These are phyloP conservation scores for Eupithecia abbreviata DNA, from an alignment of 2,888 invertebrate genomes.

Conservation along the genomic window DNA sequence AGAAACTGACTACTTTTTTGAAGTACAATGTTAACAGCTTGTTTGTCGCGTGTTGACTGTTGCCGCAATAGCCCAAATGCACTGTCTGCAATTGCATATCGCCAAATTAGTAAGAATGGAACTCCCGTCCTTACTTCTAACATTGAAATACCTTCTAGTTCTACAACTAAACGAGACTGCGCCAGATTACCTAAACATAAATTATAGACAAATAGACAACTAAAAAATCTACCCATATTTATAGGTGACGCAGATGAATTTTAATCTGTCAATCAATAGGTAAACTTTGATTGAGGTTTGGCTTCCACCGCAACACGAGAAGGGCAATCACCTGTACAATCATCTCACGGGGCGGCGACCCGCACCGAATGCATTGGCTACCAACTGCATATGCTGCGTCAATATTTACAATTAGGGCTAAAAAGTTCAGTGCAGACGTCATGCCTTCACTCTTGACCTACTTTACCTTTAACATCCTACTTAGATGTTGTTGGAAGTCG, in stretches of 20 bases:
- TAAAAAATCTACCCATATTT: not conserved
- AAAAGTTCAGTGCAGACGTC: not conserved
- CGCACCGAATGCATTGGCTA: not conserved
- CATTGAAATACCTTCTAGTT: conserved; percentile 17
- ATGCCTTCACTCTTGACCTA: not conserved
- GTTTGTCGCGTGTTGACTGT: no score
- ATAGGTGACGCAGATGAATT: not conserved
- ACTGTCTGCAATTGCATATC: no score
- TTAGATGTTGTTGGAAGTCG: not conserved
- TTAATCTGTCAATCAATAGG: conserved; percentile 27
- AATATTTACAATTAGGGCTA: conserved; percentile 11
- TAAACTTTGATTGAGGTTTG: conserved; percentile 31
- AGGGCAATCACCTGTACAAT: conserved; percentile 29
- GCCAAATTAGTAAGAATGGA: not conserved
- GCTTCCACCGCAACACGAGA: conserved; percentile 22
- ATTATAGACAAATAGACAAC: conserved; percentile 1
- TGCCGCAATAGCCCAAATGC: no score
- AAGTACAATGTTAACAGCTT: no score
- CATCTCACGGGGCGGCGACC: conserved; percentile 4
- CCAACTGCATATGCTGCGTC: conserved; percentile 12
- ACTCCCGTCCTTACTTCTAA: not conserved
- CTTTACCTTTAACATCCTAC: not conserved
- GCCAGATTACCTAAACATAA: conserved; percentile 1
- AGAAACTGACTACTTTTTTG: no score
- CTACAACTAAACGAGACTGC: not conserved